phyloP scores from a whole-genome alignment of 2,113 vertebrate genomes.

The Pollachius pollachius region DNA sequence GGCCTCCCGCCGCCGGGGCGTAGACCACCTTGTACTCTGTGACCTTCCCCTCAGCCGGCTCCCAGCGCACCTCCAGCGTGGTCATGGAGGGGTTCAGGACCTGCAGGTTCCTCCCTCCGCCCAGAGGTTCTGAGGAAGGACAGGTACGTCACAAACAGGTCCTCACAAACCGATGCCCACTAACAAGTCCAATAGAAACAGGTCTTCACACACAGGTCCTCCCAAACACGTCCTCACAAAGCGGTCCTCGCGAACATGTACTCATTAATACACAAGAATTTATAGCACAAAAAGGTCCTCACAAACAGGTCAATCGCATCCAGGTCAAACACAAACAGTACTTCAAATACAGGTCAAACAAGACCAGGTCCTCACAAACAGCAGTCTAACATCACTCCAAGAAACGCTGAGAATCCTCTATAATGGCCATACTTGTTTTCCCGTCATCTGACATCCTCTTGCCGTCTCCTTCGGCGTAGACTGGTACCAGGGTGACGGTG shows the following conservation, averaged over 20 bases:
- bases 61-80: conserved; percentile 90
- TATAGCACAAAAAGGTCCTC: too few species aligned
- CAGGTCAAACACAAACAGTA: too few species aligned
- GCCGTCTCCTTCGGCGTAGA: conserved; percentile 87
- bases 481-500: conserved; percentile 85
- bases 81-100: conserved; percentile 92
- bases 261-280: too few species aligned
- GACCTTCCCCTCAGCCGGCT: conserved; percentile 88
- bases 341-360: not conserved
- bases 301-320: too few species aligned
- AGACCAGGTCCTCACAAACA: not conserved
- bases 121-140: conserved; percentile 81
- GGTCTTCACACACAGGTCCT: too few species aligned
- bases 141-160: not conserved
- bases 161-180: too few species aligned
- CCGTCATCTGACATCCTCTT: conserved; percentile 82
- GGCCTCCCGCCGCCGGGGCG: conserved; percentile 76
- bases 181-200: too few species aligned
- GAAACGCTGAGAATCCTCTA: not conserved
- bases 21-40: conserved; percentile 90
- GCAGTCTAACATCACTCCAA: not conserved
- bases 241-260: not conserved
- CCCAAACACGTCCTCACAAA: too few species aligned
- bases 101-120: conserved; percentile 86
- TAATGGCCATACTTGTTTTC: conserved; percentile 82